Percentiles rank a stretch among this genome's conserved stretches.
Conservation (phyloP, 2,113 vertebrate species). For the Boulengerochromis microlepis region DNA sequence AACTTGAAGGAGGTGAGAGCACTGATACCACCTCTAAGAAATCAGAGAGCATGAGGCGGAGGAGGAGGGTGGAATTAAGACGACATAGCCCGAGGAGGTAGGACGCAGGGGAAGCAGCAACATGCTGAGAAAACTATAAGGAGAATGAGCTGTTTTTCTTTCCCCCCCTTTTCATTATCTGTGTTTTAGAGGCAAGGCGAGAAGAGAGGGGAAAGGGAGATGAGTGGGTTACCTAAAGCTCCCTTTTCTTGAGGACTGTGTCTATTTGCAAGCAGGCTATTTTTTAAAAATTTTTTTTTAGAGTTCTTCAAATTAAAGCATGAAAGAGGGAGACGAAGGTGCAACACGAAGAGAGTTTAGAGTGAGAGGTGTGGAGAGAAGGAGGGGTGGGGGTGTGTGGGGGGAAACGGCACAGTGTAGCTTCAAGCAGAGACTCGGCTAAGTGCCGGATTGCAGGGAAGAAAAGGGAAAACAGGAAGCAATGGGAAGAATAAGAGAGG, state of each 20-base stretch:
- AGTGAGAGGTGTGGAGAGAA: background rate
- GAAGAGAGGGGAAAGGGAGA: background rate
- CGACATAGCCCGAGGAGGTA: background rate
- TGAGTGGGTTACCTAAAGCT: background rate
- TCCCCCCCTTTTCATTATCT: background rate
- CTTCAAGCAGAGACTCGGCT: slow-evolving; percentile 22
- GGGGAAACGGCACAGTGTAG: background rate
- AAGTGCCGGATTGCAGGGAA: slow-evolving; percentile 41
- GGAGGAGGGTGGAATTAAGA: background rate
- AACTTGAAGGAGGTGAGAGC: slow-evolving; percentile 10
- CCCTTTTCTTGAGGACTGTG: background rate
- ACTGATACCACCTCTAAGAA: slow-evolving; percentile 9
- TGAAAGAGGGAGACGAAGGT: background rate
- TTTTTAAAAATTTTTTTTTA: accelerated
- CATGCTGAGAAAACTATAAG: background rate
- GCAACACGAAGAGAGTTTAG: background rate
- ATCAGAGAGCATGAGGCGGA: slow-evolving; percentile 11
- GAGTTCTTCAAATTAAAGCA: background rate
- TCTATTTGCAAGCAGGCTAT: background rate
- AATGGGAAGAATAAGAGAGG: background rate
- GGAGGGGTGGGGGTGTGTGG: background rate
- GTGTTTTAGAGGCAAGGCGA: background rate
- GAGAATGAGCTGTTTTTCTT: background rate
- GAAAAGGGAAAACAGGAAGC: background rate
- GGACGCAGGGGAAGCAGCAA: background rate